These are phyloP conservation scores for Acheta domesticus DNA, from an alignment of 2,888 invertebrate species.

Conservation along the genomic window DNA sequence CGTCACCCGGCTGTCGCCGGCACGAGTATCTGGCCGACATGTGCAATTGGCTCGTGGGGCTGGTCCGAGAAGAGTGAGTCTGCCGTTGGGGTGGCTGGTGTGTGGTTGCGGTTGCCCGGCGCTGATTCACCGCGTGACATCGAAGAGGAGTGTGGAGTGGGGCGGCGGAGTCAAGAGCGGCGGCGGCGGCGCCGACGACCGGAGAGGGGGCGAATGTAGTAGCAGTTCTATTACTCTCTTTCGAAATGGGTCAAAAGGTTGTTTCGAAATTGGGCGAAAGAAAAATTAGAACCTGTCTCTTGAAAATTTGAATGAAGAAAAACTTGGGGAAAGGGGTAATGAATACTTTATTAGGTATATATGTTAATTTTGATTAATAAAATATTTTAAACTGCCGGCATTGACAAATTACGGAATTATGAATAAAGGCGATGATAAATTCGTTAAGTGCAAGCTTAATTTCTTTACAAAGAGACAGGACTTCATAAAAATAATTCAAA, in stretches of 20 bases:
- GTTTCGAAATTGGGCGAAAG: neutral
- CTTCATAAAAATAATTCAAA: too few species aligned
- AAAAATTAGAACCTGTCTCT: too few species aligned
- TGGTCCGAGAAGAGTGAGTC: neutral
- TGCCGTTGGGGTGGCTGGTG: neutral
- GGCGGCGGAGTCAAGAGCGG: neutral
- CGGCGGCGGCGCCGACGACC: neutral
- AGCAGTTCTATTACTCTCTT: neutral
- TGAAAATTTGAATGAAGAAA: too few species aligned
- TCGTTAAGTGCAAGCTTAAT: too few species aligned
- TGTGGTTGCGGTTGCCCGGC: neutral
- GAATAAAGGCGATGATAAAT: too few species aligned
- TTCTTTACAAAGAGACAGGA: too few species aligned
- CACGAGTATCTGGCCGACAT: neutral
- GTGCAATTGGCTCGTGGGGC: neutral
- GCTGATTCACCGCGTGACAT: slow-evolving; percentile 9
- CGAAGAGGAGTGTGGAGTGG: neutral
- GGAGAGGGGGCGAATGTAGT: neutral
- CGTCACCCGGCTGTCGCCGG: too few species aligned
- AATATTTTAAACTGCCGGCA: too few species aligned
- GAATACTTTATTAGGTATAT: too few species aligned
- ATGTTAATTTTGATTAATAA: too few species aligned
- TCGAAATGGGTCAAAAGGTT: neutral
- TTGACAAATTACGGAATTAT: too few species aligned
- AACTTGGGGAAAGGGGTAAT: too few species aligned